phyloP scores from a whole-genome alignment of 2,113 vertebrate species.

The Gadus chalcogrammus region DNA sequence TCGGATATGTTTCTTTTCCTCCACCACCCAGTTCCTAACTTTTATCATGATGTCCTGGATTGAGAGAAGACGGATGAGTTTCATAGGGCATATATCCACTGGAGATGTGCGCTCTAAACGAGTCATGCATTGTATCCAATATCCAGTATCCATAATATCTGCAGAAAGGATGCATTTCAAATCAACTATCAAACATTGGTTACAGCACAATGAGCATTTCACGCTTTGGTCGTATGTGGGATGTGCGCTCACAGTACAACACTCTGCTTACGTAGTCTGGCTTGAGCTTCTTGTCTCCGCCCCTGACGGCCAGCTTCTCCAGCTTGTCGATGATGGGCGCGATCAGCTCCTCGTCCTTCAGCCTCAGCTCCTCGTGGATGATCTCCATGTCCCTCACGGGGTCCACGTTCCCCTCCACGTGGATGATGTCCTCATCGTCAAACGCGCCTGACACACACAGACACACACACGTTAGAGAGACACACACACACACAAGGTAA shows the following conservation, averaged over 20 bases:
- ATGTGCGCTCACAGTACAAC: too few species aligned
- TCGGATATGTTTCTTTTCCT: conserved; percentile 93
- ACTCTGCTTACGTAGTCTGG: conserved; percentile 89
- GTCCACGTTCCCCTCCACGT: conserved; percentile 94
- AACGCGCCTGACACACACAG: conserved; percentile 78
- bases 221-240: too few species aligned
- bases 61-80: conserved; percentile 15
- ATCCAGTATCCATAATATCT: too few species aligned
- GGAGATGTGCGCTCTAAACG: too few species aligned
- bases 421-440: conserved; percentile 97
- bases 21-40: conserved; percentile 91
- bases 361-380: conserved; percentile 91
- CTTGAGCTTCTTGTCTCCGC: conserved; percentile 96
- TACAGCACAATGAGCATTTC: too few species aligned
- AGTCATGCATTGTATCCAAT: too few species aligned
- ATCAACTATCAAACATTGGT: too few species aligned
- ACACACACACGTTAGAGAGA: not conserved
- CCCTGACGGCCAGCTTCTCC: conserved; percentile 94
- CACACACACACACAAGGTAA: not conserved
- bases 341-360: conserved; percentile 96
- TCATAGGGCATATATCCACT: too few species aligned
- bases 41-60: conserved; percentile 94
- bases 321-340: conserved; percentile 89
- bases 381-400: conserved; percentile 89
- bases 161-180: too few species aligned